A percentile compares a stretch with the other conserved stretches of the same genome.
Conservation (phyloP, 2,797 vertebrate genomes). For the Labeo calbasu region DNA sequence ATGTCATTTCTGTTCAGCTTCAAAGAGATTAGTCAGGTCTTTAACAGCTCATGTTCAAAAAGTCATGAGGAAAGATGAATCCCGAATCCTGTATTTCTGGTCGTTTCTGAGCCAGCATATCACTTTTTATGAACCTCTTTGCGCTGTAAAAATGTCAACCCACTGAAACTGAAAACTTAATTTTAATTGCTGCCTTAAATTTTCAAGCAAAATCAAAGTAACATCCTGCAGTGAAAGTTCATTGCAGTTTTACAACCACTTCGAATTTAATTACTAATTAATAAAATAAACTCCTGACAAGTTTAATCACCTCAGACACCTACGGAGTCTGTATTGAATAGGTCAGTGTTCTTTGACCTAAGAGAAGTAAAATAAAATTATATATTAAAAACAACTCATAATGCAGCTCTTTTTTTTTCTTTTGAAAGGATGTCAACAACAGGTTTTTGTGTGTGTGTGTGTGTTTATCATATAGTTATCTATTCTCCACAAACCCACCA, state of each 20-base stretch:
- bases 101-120: not conserved
- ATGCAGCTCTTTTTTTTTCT: not conserved
- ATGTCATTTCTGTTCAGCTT: not conserved
- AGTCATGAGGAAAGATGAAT: not conserved
- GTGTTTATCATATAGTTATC: not conserved
- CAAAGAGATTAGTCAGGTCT: not conserved
- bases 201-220: not conserved
- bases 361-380: not conserved
- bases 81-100: not conserved
- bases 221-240: slow-evolving; percentile 5
- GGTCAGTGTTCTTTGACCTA: not conserved
- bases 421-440: not conserved
- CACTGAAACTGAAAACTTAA: slow-evolving; percentile 8
- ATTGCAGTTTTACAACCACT: not conserved
- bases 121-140: not conserved
- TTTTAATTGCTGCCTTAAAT: slow-evolving; percentile 24
- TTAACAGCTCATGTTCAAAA: not conserved
- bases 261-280: not conserved
- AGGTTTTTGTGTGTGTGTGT: not conserved
- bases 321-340: not conserved
- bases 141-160: not conserved
- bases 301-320: not conserved
- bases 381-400: not conserved
- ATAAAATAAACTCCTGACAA: slow-evolving; percentile 2
- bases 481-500: not conserved